Percentiles rank a stretch among this genome's conserved stretches.
phyloP scores from a whole-genome alignment of 2,888 invertebrate genomes.

The Liposcelis brunnea region DNA sequence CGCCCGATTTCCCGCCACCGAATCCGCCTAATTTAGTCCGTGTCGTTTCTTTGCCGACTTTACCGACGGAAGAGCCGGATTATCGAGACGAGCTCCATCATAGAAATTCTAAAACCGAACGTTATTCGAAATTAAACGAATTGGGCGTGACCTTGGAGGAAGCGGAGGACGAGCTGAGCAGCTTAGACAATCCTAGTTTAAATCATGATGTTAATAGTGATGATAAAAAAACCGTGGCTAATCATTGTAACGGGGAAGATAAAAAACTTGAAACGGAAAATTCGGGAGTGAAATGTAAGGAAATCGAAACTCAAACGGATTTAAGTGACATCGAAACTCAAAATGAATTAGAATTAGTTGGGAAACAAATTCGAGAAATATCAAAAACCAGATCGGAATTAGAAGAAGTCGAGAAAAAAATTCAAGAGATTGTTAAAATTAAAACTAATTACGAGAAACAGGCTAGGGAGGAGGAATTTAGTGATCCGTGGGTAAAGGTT shows the following conservation, averaged over 20 bases:
- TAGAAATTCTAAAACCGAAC: conserved; percentile 10
- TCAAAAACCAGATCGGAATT: conserved; percentile 7
- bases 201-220: conserved; percentile 25
- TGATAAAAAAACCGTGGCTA: conserved; percentile 11
- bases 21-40: conserved; percentile 42
- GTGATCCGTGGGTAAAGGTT: conserved; percentile 9
- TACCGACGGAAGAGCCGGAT: conserved; percentile 35
- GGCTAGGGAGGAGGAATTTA: conserved; percentile 11
- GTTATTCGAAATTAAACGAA: conserved; percentile 24
- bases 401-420: conserved; percentile 11
- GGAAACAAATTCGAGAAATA: conserved; percentile 5
- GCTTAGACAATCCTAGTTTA: conserved; percentile 38
- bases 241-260: conserved; percentile 42
- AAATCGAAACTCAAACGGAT: conserved; percentile 6
- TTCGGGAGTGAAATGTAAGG: not conserved
- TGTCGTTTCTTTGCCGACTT: conserved; percentile 48
- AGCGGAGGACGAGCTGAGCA: conserved; percentile 36
- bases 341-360: conserved; percentile 3
- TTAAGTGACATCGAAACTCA: conserved; percentile 7
- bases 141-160: conserved; percentile 54
- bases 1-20: conserved; percentile 39
- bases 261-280: conserved; percentile 22
- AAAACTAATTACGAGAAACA: conserved; percentile 14
- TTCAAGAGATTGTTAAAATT: conserved; percentile 11
- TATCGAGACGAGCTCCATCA: conserved; percentile 6